Evolutionary conservation across 1,140 invertebrate species (phyloP).

Genomic region (Philotrypesis tridentata): DNA sequence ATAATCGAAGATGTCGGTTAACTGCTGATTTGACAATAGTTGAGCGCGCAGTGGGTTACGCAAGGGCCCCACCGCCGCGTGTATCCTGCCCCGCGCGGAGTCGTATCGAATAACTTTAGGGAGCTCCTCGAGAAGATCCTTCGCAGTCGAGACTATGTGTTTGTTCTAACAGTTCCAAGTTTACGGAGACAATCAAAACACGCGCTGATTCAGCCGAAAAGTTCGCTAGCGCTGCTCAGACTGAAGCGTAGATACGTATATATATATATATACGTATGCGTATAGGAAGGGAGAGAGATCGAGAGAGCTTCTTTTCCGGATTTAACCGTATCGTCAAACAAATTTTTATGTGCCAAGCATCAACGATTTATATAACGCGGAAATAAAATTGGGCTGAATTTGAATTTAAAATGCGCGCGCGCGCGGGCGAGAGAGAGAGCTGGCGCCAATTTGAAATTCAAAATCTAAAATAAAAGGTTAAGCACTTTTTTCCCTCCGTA

Average conservation of each 20-base stretch:
- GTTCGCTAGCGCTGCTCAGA: not conserved
- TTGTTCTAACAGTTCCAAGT: not conserved
- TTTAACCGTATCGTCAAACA: not conserved
- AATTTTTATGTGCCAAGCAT: not conserved
- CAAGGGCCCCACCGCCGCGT: not conserved
- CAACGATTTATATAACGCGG: not conserved
- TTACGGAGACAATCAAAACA: not conserved
- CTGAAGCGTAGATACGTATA: not conserved
- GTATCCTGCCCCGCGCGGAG: not conserved
- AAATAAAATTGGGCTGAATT: not conserved
- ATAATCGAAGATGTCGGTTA: no score
- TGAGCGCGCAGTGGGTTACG: not conserved
- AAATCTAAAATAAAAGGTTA: not conserved
- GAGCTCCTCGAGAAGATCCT: not conserved
- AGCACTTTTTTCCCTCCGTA: not conserved
- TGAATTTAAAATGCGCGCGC: not conserved
- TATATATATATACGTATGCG: no score
- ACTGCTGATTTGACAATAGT: not conserved
- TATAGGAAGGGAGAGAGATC: no score
- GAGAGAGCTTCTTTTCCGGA: not conserved
- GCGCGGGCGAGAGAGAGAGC: no score
- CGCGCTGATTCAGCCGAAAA: not conserved
- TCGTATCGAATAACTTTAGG: not conserved
- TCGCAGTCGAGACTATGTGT: not conserved
- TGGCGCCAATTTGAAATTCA: not conserved